Percentiles rank a stretch among this genome's conserved stretches.
Conservation (phyloP, 2,888 invertebrate species). For the Ectemnius cavifrons region DNA sequence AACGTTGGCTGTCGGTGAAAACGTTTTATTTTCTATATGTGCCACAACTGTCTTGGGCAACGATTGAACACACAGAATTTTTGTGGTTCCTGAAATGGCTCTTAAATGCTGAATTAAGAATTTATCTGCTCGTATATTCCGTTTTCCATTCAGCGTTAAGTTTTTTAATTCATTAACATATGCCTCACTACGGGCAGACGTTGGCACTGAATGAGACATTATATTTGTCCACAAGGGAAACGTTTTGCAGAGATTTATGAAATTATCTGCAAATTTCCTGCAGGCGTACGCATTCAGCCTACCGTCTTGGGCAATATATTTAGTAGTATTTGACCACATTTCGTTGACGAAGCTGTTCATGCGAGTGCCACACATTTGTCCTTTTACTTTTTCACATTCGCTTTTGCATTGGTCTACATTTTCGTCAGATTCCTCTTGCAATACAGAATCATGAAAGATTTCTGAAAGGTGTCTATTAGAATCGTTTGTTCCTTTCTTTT, state of each 20-base stretch:
- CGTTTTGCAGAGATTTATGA: not conserved
- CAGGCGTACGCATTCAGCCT: not conserved
- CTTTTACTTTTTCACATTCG: not conserved
- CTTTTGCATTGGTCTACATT: not conserved
- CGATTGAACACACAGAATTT: conserved; percentile 19
- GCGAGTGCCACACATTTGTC: too few species aligned
- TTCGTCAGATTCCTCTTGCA: not conserved
- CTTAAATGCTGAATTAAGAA: conserved; percentile 41
- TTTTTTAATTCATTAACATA: not conserved
- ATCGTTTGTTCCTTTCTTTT: not conserved
- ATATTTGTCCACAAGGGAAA: not conserved
- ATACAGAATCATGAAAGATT: not conserved
- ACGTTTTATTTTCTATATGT: too few species aligned
- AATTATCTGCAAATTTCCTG: not conserved
- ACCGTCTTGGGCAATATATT: not conserved
- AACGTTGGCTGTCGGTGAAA: too few species aligned
- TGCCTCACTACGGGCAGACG: conserved; percentile 6
- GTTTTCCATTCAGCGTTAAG: not conserved
- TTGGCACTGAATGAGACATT: not conserved
- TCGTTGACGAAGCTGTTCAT: not conserved
- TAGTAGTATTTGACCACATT: not conserved
- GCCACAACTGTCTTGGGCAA: too few species aligned
- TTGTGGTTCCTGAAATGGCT: conserved; percentile 30
- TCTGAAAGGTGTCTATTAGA: not conserved
- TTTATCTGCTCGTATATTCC: conserved; percentile 36